phyloP scores from a whole-genome alignment of 2,888 invertebrate genomes.

The Rotaria magnacalcarata region DNA sequence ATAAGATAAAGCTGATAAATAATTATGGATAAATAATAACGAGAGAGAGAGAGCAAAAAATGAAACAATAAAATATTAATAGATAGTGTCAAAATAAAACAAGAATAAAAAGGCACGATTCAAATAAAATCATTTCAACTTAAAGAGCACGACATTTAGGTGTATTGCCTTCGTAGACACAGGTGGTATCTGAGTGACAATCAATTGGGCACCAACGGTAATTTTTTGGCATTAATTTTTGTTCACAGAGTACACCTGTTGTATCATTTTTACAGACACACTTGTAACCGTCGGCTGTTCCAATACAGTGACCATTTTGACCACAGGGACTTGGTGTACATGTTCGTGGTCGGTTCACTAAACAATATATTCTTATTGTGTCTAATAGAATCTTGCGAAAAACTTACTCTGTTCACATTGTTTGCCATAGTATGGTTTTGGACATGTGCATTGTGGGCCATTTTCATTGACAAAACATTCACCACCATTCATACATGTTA shows the following conservation, averaged over 20 bases:
- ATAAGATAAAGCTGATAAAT: background rate
- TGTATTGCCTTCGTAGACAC: conserved; percentile 28
- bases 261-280: conserved; percentile 34
- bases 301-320: conserved; percentile 47
- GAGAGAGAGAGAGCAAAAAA: background rate
- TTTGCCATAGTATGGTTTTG: conserved; percentile 18
- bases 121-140: background rate
- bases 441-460: conserved; percentile 30
- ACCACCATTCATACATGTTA: conserved; percentile 36
- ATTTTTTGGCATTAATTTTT: conserved; percentile 7
- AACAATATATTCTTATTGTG: background rate
- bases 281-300: conserved; percentile 9
- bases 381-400: no score
- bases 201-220: conserved; percentile 32
- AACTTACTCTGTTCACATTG: background rate
- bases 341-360: conserved; percentile 4
- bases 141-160: conserved; percentile 21
- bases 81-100: background rate
- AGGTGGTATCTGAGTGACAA: background rate
- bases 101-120: background rate
- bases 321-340: conserved; percentile 48
- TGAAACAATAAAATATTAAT: background rate
- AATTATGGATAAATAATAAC: background rate
- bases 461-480: background rate
- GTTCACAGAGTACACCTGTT: conserved; percentile 43